These are phyloP conservation scores for Cylindroiulus punctatus DNA, from an alignment of 2,888 invertebrate species.

Conservation along the genomic window DNA sequence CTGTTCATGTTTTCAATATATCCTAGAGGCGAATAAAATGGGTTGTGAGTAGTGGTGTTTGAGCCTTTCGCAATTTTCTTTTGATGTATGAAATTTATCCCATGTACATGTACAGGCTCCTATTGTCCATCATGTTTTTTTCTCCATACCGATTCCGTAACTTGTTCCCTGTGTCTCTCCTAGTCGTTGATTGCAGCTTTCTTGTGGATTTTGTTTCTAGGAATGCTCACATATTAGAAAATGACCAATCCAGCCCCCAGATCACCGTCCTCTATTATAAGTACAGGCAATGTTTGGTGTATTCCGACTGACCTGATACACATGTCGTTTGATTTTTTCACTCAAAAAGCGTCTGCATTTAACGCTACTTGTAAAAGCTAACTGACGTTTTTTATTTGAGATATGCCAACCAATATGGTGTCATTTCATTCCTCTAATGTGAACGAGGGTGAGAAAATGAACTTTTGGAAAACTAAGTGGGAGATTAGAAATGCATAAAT, in stretches of 20 bases:
- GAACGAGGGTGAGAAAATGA: too few relatives aligned
- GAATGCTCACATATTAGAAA: background rate
- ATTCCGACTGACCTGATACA: background rate
- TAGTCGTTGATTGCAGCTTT: background rate
- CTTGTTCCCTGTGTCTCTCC: background rate
- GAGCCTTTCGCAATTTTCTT: background rate
- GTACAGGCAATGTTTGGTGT: background rate
- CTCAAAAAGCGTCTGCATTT: too few relatives aligned
- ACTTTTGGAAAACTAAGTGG: too few relatives aligned
- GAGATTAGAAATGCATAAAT: too few relatives aligned
- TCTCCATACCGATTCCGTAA: background rate
- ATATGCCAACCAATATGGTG: too few relatives aligned
- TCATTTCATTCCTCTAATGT: too few relatives aligned
- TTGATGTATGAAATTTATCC: background rate
- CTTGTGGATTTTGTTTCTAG: background rate
- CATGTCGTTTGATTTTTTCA: too few relatives aligned
- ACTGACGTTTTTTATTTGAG: too few relatives aligned
- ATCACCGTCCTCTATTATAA: background rate
- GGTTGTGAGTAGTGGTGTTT: background rate
- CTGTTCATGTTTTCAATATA: slow-evolving; percentile 9
- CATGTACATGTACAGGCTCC: too few relatives aligned
- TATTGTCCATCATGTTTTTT: background rate
- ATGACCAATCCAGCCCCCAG: background rate
- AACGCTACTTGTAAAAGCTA: too few relatives aligned
- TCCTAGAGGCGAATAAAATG: background rate